Evolutionary conservation across 1,140 invertebrate genomes (phyloP).

Genomic region (Saccostrea echinata): DNA sequence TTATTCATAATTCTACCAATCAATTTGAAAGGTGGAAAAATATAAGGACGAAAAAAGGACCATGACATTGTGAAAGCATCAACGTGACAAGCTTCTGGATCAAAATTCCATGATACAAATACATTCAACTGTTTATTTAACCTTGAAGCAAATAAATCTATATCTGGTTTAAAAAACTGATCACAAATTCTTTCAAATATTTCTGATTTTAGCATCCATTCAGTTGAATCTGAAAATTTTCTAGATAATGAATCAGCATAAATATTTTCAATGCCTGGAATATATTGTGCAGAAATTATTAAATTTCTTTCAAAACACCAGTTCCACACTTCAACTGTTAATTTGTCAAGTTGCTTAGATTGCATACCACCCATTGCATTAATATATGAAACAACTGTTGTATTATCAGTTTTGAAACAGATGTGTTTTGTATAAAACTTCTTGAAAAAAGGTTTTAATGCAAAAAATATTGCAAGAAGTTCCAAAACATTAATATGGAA

Average conservation of each 20-base stretch:
- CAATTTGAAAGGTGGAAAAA: conserved; percentile 54
- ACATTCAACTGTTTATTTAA: conserved; percentile 37
- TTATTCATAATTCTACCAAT: conserved; percentile 40
- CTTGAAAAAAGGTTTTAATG: conserved; percentile 38
- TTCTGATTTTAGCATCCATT: conserved; percentile 47
- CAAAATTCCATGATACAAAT: conserved; percentile 46
- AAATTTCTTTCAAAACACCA: conserved; percentile 56
- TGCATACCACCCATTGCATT: conserved; percentile 51
- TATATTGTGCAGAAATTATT: conserved; percentile 51
- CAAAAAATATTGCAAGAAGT: conserved; percentile 48
- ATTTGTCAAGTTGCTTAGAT: conserved; percentile 38
- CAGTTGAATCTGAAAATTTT: conserved; percentile 40
- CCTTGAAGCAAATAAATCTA: conserved; percentile 58
- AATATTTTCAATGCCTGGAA: conserved; percentile 47
- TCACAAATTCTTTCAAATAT: conserved; percentile 53
- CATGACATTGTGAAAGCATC: conserved; percentile 48
- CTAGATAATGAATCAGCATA: conserved; percentile 53
- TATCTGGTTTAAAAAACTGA: conserved; percentile 43
- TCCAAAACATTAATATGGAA: conserved; percentile 59
- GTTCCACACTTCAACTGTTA: conserved; percentile 53
- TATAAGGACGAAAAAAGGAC: conserved; percentile 12
- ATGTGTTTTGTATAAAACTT: conserved; percentile 9
- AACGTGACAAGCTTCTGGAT: background rate
- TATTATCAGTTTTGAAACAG: conserved; percentile 51
- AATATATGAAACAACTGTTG: conserved; percentile 52